Base-by-base conservation (phyloP, 2,113 vertebrate species). In the Eclectus roratus region DNA sequence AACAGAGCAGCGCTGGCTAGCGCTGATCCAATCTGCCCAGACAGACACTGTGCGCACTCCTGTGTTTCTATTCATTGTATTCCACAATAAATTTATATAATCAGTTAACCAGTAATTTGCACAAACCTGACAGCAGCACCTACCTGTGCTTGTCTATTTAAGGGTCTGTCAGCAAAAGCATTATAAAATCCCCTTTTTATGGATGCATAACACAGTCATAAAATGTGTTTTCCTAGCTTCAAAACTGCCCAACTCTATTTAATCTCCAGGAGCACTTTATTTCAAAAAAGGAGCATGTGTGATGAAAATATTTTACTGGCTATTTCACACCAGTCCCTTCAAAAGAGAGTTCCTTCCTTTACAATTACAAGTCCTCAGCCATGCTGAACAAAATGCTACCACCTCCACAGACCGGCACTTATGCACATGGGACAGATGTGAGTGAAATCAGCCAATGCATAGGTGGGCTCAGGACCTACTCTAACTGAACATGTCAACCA, bases 51-150 rank as follows among this genome's bases (percentile, higher is more conserved):
- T 2, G 2, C 18, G 12, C 41, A 37, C 52, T 69, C 80, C 28
- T 65, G 2, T 56, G 31, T 50, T 96, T 88, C 60, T 88, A 43
- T 86, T 87, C 28, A 73, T 64, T 85, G 63, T 33, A 83, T 80
- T 94, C 92, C 31, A 60, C 65, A 90, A 11, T 43, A 90, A 90
- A 90, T 83, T 81, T 76, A 82, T 15, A 80, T 4, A 82, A 41
- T 56, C 69, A 90, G 76, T 91, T 94, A 94, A 94, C 55, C 81
- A 96, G 49, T 61, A 92, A 93, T 96, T 91, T 92, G 56, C 74
- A 90, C 1, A 1, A 31, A 76, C 65, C 49, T 81, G 72, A 89
- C 76, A 92, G 79, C 49, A 92, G 86, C 72, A 91, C 29, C 95
- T 88, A 92, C 53, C 66, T 81, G 9, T 70, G 41, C 41, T 63